Conservation (phyloP, 1,140 invertebrate species). For the Heliconius nattereri region DNA sequence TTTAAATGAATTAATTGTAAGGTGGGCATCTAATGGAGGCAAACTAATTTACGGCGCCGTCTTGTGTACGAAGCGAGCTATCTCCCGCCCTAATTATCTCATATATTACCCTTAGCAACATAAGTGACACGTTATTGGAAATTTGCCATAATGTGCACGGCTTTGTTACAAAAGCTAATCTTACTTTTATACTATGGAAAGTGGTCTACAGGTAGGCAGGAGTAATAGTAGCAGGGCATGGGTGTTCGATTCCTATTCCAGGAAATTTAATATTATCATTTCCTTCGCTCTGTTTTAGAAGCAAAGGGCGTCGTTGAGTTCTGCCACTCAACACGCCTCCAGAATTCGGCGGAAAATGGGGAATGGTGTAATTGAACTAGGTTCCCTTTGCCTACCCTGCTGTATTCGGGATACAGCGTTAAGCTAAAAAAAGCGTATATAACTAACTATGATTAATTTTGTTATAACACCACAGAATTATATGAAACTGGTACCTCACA, state of each 20-base stretch:
- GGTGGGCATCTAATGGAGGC: constrained; percentile 42
- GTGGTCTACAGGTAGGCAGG: neutral
- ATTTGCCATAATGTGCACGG: constrained; percentile 59
- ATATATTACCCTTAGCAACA: constrained; percentile 76
- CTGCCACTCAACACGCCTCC: no score
- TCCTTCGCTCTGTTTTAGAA: no score
- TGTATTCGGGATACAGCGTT: no score
- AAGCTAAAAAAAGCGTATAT: no score
- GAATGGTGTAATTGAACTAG: no score
- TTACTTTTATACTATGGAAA: neutral
- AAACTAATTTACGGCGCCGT: constrained; percentile 57
- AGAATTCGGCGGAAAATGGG: no score
- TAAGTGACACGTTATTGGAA: constrained; percentile 75
- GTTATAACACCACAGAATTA: neutral
- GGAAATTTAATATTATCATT: no score
- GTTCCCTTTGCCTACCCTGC: no score
- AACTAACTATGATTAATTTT: neutral
- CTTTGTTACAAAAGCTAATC: constrained; percentile 33
- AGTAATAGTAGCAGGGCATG: neutral
- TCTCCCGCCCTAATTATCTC: constrained; percentile 70
- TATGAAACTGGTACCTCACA: neutral
- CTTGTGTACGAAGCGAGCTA: constrained; percentile 62
- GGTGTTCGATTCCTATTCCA: no score
- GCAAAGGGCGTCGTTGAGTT: no score
- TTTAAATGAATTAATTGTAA: constrained; percentile 33